Conservation (phyloP, 2,113 vertebrate species). For the Geothlypis trichas region DNA sequence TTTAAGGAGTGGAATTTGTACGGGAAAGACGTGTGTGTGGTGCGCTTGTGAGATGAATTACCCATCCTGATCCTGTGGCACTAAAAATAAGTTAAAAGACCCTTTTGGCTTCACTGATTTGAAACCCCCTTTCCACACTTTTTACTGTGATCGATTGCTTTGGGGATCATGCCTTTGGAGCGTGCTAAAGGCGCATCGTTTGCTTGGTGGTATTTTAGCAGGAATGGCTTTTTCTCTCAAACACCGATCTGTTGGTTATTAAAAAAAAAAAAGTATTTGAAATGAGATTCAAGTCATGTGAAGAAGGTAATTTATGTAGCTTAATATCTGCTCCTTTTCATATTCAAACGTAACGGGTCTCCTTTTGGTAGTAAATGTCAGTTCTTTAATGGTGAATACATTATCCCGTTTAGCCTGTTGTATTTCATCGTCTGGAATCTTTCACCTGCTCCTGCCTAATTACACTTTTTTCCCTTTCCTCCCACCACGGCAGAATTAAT, state of each 20-base stretch:
- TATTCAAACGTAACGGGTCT: conserved; percentile 46
- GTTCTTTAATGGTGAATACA: conserved; percentile 48
- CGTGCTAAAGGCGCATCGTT: neutral
- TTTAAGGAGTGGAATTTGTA: conserved; percentile 50
- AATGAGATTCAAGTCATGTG: neutral
- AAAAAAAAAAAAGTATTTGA: neutral
- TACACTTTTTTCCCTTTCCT: conserved; percentile 26
- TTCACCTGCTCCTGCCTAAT: conserved; percentile 66
- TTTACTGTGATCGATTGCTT: conserved; percentile 1
- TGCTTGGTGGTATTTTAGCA: neutral
- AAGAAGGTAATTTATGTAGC: conserved; percentile 23
- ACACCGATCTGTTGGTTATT: neutral
- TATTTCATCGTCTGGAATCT: conserved; percentile 58
- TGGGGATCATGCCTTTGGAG: neutral
- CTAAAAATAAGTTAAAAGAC: conserved; percentile 23
- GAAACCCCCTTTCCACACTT: neutral
- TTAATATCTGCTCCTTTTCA: conserved; percentile 46
- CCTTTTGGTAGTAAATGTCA: conserved; percentile 59
- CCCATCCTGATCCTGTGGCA: conserved; percentile 26
- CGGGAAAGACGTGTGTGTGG: neutral
- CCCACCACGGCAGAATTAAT: conserved; percentile 31
- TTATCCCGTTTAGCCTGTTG: conserved; percentile 59
- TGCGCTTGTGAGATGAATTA: neutral
- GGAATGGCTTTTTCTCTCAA: neutral
- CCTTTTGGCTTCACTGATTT: conserved; percentile 31